phyloP scores from a whole-genome alignment of 2,113 vertebrate species.

The Rallus limicola region DNA sequence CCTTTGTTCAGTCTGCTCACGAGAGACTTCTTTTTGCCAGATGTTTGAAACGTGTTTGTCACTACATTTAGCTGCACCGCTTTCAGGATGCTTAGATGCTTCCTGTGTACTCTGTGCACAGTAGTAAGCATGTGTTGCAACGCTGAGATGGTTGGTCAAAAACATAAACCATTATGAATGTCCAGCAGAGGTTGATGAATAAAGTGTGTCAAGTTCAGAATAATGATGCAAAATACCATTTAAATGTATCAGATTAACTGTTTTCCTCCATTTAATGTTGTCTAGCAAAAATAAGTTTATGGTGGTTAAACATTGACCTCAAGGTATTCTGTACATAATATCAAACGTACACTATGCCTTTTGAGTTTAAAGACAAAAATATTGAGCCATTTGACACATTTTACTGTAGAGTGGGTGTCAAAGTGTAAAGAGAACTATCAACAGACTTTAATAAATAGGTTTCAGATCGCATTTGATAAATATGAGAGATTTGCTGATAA shows the following conservation, averaged over 20 bases:
- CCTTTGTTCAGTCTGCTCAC: slow-evolving; percentile 2
- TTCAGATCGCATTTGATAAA: neutral
- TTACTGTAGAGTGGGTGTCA: neutral
- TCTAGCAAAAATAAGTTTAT: neutral
- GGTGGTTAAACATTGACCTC: neutral
- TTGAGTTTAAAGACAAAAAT: neutral
- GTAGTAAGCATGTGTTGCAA: neutral
- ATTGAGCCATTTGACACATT: neutral
- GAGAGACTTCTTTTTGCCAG: neutral
- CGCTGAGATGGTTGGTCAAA: neutral
- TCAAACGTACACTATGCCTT: neutral
- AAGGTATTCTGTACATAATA: neutral
- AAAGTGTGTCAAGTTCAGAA: fast-evolving
- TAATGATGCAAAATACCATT: neutral
- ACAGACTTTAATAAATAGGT: neutral
- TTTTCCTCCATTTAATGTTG: neutral
- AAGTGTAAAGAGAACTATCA: neutral
- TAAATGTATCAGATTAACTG: neutral
- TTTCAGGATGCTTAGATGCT: neutral
- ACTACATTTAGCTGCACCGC: neutral
- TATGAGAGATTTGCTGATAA: neutral
- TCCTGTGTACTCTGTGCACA: neutral
- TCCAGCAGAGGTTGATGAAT: neutral
- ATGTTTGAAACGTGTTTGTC: neutral
- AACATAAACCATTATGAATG: neutral